A percentile compares a stretch with the other conserved stretches of the same genome.
Evolutionary conservation across 1,140 invertebrate species (phyloP).

Genomic region (Ephestia elutella): DNA sequence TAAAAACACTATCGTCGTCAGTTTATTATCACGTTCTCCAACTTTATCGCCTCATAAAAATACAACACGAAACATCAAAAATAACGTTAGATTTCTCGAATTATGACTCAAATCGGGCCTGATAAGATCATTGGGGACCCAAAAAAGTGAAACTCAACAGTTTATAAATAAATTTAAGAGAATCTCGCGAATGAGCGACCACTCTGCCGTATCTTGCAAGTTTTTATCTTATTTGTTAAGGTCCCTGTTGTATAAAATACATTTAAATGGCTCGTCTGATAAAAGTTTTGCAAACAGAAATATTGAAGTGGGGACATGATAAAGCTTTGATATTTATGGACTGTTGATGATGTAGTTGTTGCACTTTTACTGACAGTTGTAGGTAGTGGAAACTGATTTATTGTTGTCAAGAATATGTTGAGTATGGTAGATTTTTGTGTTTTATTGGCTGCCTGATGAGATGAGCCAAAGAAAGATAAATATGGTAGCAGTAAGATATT

Average conservation of each 20-base stretch:
- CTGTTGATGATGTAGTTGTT: neutral
- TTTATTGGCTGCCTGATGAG: no score
- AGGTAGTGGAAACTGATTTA: neutral
- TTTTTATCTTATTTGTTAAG: neutral
- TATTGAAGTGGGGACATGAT: neutral
- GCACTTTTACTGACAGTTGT: neutral
- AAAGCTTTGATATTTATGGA: neutral
- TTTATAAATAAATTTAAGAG: neutral
- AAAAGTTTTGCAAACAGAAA: neutral
- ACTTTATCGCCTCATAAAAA: neutral
- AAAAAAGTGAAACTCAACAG: neutral
- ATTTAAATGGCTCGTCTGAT: neutral
- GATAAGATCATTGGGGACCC: neutral
- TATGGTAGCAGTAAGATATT: no score
- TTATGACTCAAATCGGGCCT: neutral
- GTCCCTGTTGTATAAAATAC: slow-evolving; percentile 1
- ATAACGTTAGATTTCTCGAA: neutral
- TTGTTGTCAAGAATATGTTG: no score
- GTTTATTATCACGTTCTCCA: neutral
- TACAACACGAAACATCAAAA: neutral
- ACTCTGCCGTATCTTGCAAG: neutral
- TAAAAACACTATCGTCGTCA: neutral
- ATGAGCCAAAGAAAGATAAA: no score
- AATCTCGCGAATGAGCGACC: neutral
- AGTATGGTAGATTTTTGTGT: no score